Evolutionary conservation across 2,797 vertebrate species (phyloP), one percentile per base, ranked within the genome.

Genomic region (Mus spretus): DNA sequence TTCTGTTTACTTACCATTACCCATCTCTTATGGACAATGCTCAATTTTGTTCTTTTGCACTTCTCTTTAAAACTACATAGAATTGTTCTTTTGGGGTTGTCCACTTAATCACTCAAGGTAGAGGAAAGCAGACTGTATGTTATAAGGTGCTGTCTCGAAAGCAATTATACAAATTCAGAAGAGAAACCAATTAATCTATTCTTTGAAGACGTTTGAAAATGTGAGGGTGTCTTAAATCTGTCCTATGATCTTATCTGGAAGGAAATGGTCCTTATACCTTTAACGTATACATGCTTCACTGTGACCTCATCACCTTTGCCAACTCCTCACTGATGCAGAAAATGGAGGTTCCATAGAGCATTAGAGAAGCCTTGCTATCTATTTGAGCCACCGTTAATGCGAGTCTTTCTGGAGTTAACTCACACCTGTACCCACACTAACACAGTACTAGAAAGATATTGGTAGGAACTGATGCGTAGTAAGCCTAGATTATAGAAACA

Each of bases 1-100:
- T 98, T 97, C 97, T 98, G 97, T 98, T 98, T 98, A 97, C 96
- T 98, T 98, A 96, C 94, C 96, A 97, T 98, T 98, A 98, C 97
- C 97, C 91, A 97, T 97, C 97, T 98, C 98, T 98, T 96, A 97
- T 91, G 93, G 97, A 97, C 97, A 98, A 98, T 92, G 93, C 44
- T 14, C 91, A 93, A 19, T 97, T 98, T 98, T 95, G 97, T 96
- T 98, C 95, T 97, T 98, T 97, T 98, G 80, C 88, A 86, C 72
- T 96, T 91, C 93, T 97, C 94, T 95, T 97, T 78, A 95, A 96
- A 98, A 96, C 97, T 96, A 95, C 87, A 91, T 96, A 92, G 0
- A 10, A 93, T 93, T 89, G 82, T 81, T 96, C 3, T 61, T 95
- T 96, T 74, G 63, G 61, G 53, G 40, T 86, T 94, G 77, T 80